phyloP scores from a whole-genome alignment of 35 echinoderm and acorn worm genomes.

The Lytechinus variegatus region DNA sequence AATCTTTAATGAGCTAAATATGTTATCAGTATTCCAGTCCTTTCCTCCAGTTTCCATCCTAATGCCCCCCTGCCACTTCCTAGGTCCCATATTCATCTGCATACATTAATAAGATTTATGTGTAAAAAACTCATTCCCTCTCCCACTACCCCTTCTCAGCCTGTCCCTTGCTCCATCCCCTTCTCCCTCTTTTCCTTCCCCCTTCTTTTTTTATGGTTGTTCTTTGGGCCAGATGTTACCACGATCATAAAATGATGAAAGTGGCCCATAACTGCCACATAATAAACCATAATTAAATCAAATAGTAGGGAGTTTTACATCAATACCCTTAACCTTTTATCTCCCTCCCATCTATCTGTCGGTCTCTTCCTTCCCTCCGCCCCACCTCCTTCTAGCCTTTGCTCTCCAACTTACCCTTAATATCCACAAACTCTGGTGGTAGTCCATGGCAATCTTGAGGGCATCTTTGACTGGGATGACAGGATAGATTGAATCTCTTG shows the following conservation, averaged over 20 bases:
- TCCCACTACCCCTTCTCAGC: background rate
- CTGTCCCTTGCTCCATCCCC: background rate
- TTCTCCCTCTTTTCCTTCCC: background rate
- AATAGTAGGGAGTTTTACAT: too few species aligned
- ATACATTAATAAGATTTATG: too few species aligned
- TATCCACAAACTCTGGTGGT: conserved; percentile 38
- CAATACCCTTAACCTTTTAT: background rate
- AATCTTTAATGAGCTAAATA: too few species aligned
- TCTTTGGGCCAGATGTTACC: too few species aligned
- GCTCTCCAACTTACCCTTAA: conserved; percentile 59
- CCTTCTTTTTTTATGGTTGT: background rate
- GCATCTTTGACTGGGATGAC: conserved; percentile 84
- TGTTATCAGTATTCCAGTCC: too few species aligned
- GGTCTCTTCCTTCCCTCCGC: background rate
- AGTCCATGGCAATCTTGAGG: conserved; percentile 73
- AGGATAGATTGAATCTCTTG: conserved; percentile 83
- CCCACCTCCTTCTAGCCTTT: background rate
- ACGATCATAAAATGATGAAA: too few species aligned
- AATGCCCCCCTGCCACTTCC: too few species aligned
- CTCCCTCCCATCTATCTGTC: background rate
- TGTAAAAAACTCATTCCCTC: too few species aligned
- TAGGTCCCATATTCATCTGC: too few species aligned
- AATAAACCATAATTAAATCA: too few species aligned
- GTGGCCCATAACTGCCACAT: too few species aligned
- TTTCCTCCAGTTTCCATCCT: too few species aligned